These are phyloP conservation scores for Rhagonycha lutea DNA, from an alignment of 2,888 invertebrate genomes.

Conservation along the genomic window DNA sequence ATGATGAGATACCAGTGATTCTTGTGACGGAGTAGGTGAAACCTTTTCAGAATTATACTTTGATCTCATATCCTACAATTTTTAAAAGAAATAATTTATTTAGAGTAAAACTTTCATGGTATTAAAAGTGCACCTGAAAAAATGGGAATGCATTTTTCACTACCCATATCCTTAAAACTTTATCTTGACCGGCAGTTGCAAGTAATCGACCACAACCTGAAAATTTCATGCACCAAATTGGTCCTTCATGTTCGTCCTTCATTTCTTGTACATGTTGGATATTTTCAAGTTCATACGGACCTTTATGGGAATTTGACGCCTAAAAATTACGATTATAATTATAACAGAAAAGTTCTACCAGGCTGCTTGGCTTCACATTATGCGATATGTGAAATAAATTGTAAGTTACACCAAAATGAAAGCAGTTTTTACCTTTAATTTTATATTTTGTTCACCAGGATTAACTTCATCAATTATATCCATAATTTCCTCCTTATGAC, in stretches of 20 bases:
- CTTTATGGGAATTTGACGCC: slow-evolving; percentile 94
- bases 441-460: slow-evolving; percentile 77
- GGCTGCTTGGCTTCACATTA: no score
- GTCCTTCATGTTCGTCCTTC: slow-evolving; percentile 73
- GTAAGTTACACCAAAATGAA: background rate
- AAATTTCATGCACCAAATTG: slow-evolving; percentile 99
- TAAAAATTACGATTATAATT: slow-evolving; percentile 31
- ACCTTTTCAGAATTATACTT: slow-evolving; percentile 91
- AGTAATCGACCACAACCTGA: slow-evolving; percentile 92
- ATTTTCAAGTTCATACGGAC: slow-evolving; percentile 93
- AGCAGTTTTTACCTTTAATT: slow-evolving; percentile 67
- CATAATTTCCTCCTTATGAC: slow-evolving; percentile 84
- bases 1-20: slow-evolving; percentile 82
- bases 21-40: slow-evolving; percentile 91
- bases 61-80: slow-evolving; percentile 83
- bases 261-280: slow-evolving; percentile 85
- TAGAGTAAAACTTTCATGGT: background rate
- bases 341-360: background rate
- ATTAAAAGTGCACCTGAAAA: slow-evolving; percentile 18
- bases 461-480: slow-evolving; percentile 83
- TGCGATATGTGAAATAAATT: no score
- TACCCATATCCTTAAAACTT: slow-evolving; percentile 93
- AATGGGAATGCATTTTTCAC: slow-evolving; percentile 85
- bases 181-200: slow-evolving; percentile 97
- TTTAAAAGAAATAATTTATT: background rate